These are phyloP conservation scores for Piliocolobus tephrosceles DNA, from an alignment of 2,113 vertebrate species.

Conservation along the genomic window DNA sequence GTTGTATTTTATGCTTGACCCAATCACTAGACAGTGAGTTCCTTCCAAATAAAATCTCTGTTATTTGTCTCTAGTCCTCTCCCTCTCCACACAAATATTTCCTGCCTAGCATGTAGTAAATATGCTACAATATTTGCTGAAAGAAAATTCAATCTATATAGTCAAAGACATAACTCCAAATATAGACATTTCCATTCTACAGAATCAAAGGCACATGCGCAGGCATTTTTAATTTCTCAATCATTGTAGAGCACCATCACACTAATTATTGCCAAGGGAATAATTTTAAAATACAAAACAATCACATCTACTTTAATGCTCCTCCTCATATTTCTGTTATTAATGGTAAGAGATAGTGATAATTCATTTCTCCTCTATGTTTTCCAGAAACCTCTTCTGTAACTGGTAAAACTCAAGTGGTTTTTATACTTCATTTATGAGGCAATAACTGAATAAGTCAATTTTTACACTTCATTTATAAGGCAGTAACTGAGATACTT, in stretches of 20 bases:
- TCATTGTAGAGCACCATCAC: neutral
- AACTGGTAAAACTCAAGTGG: constrained; percentile 52
- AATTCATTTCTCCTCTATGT: constrained; percentile 61
- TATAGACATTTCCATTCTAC: neutral
- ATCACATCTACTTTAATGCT: neutral
- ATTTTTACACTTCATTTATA: constrained; percentile 44
- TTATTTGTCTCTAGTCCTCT: neutral
- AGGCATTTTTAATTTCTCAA: constrained; percentile 10
- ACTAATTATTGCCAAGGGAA: constrained; percentile 3
- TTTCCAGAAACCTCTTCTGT: constrained; percentile 62
- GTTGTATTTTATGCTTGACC: neutral
- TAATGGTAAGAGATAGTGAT: neutral
- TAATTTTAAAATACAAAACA: constrained; percentile 20
- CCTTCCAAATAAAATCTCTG: neutral
- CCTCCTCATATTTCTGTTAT: neutral
- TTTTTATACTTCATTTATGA: constrained; percentile 62
- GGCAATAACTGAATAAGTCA: constrained; percentile 46
- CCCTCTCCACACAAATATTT: neutral
- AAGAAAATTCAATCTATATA: neutral
- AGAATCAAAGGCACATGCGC: neutral
- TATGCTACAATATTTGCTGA: neutral
- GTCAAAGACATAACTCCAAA: constrained; percentile 10
- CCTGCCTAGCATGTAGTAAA: neutral
- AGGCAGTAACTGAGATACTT: constrained; percentile 22
- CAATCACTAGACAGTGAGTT: neutral